Evolutionary conservation across 2,888 invertebrate genomes (phyloP).

Genomic region (Phrixothrix hirtus): DNA sequence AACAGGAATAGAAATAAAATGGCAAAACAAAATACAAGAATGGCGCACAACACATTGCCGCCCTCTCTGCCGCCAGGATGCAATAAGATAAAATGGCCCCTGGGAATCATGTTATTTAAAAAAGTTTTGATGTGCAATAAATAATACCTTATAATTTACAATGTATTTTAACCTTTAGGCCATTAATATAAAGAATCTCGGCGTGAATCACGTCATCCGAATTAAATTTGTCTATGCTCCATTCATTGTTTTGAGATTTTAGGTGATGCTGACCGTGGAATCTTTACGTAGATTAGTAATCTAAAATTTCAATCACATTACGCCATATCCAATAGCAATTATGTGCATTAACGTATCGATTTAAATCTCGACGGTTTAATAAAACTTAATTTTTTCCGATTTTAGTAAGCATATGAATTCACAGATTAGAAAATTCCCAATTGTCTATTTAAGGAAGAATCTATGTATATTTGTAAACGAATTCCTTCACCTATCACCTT

Average conservation of each 20-base stretch:
- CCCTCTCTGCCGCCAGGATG: no score
- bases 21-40: no score
- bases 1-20: no score
- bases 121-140: neutral
- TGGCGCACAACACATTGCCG: no score
- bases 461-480: no score
- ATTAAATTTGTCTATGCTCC: neutral
- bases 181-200: neutral
- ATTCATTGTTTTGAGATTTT: neutral
- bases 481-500: no score
- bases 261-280: neutral
- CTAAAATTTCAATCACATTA: neutral
- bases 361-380: no score
- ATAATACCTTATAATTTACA: neutral
- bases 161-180: neutral
- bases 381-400: no score
- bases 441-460: no score
- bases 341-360: neutral
- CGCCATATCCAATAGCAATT: neutral
- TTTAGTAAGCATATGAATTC: no score
- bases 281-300: neutral
- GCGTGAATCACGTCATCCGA: neutral
- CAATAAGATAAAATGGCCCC: no score
- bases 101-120: neutral
- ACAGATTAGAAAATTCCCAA: no score